Base-by-base conservation (phyloP, 2,797 vertebrate species). In the Diplodus puntazzo region DNA sequence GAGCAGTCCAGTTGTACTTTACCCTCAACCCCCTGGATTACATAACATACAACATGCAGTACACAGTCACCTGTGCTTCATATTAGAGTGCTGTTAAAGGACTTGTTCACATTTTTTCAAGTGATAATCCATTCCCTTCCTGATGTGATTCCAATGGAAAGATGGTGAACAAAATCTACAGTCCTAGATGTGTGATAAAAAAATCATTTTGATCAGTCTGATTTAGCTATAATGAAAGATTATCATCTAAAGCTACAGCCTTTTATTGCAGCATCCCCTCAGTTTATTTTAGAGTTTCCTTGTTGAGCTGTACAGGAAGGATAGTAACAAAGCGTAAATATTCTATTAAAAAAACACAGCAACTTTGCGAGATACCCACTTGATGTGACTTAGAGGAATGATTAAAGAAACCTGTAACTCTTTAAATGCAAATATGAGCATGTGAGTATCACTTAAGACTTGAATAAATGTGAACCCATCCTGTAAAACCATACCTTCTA, bases 401-500 rank as follows among this genome's bases (percentile, higher is more conserved):
- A 50, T 55, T 43, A 20, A 34, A 65, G 20, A 0, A 0, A 55
- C 21, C 21, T 54, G 21, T 48, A 23, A 39, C 11, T 23, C 7
- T 17, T 21, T 34, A 2, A 34, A 45, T 16, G 0, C 23, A 27
- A 43, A 11, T 11, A 57, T 48, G 14, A 2, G 12, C 21, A 30
- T 21, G 12, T 53, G 16, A 9, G 1, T 13, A 34, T 52, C 20
- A 2, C 34, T 60, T 65, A 9, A 11, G 60, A 4, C 6, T 52
- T 30, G 8, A 46, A 65, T 61, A 23, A 62, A 13, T 7, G 1
- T 42, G 0, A 63, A 30, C 21, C 2, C 9, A 46, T 54, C 18
- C 16, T 57, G 48, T 34, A 17, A 55, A 49, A 59, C 39, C 80
- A 14, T 93, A 96, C 95, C 95, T 94, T 95, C 94, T 55, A 95